A percentile compares a stretch with the other conserved stretches of the same genome.
These are phyloP conservation scores for Peromyscus maniculatus DNA, from an alignment of 2,113 vertebrate genomes.

Conservation along the genomic window DNA sequence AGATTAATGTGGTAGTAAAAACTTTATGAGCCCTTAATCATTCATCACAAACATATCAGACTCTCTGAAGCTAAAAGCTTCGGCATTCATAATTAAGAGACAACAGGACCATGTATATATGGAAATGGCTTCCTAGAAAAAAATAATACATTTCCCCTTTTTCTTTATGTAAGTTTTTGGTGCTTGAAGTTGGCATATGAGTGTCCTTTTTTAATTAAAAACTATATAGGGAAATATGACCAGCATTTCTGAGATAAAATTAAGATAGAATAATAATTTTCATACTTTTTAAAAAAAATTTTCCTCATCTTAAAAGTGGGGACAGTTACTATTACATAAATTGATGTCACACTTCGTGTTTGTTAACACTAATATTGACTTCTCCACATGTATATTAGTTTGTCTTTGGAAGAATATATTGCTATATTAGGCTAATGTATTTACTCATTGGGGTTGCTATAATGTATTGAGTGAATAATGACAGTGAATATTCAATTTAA, in stretches of 20 bases:
- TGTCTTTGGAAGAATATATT: background rate
- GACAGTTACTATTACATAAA: background rate
- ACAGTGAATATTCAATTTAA: background rate
- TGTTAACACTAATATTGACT: background rate
- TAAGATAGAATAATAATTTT: background rate
- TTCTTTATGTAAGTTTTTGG: background rate
- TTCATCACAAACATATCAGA: slow-evolving; percentile 84
- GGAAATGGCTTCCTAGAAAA: slow-evolving; percentile 71
- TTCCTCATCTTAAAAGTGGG: background rate
- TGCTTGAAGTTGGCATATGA: background rate
- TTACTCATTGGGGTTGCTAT: background rate
- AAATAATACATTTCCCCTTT: slow-evolving; percentile 65
- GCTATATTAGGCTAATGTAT: background rate
- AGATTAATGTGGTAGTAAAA: slow-evolving; percentile 87
- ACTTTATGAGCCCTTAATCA: slow-evolving; percentile 86
- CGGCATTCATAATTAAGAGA: slow-evolving; percentile 86
- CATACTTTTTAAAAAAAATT: background rate
- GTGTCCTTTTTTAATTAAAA: background rate
- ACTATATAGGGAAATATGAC: background rate
- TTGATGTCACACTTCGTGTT: background rate
- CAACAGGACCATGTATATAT: slow-evolving; percentile 71
- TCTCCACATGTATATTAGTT: background rate
- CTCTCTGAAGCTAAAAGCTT: slow-evolving; percentile 84
- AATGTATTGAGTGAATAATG: background rate
- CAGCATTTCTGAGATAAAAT: background rate